Conservation (phyloP, 1,140 invertebrate genomes). For the Drosophila nasuta region DNA sequence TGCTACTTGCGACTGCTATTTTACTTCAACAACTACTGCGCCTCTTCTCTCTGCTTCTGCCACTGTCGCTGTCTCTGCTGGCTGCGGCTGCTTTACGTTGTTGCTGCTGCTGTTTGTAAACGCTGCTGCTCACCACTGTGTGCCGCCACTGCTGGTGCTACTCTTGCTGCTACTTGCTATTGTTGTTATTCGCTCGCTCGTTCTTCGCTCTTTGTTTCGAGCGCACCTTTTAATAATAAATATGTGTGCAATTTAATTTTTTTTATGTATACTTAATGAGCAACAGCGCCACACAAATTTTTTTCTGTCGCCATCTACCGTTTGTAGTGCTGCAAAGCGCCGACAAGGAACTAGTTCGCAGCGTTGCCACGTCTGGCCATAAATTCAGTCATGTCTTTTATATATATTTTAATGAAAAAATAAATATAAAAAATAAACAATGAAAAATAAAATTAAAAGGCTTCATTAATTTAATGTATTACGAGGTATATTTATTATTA, state of each 20-base stretch:
- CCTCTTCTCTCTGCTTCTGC: constrained; percentile 22
- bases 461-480: too few species aligned
- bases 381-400: not conserved
- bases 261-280: constrained; percentile 74
- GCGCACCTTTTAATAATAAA: constrained; percentile 55
- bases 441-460: too few species aligned
- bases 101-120: constrained; percentile 28
- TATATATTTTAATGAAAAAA: too few species aligned
- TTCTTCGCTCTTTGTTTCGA: constrained; percentile 42
- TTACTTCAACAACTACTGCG: constrained; percentile 7
- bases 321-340: constrained; percentile 40
- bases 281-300: constrained; percentile 55
- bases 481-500: too few species aligned
- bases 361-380: constrained; percentile 22
- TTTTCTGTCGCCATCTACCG: constrained; percentile 53
- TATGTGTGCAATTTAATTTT: constrained; percentile 75
- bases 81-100: constrained; percentile 29
- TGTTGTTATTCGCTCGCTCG: constrained; percentile 21
- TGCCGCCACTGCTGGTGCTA: constrained; percentile 36
- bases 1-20: constrained; percentile 45
- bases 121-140: constrained; percentile 35
- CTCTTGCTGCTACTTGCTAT: constrained; percentile 23
- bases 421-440: too few species aligned
- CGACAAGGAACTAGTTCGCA: constrained; percentile 33
- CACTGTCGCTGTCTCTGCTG: constrained; percentile 6